Percentiles rank a stretch among this genome's conserved stretches.
These are phyloP conservation scores for Plebejus argus DNA, from an alignment of 2,888 invertebrate genomes.

Conservation along the genomic window DNA sequence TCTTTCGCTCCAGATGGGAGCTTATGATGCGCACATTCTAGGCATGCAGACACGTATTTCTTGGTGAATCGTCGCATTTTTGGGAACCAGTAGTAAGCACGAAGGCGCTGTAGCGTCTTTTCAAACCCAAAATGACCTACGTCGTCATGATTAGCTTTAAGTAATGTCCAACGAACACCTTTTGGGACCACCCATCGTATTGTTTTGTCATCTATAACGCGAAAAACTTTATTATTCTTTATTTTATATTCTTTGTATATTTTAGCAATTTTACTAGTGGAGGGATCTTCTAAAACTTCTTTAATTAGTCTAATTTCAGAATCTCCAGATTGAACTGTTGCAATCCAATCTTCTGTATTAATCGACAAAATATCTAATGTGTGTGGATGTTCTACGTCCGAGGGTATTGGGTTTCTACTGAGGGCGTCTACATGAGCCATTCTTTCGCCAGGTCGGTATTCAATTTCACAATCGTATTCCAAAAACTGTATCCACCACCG, in stretches of 20 bases:
- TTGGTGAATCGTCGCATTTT: constrained; percentile 12
- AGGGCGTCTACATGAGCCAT: constrained; percentile 35
- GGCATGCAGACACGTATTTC: constrained; percentile 10
- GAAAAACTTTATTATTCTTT: too few relatives aligned
- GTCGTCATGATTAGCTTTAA: constrained; percentile 2
- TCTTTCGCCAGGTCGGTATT: constrained; percentile 30
- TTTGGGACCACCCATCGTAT: constrained; percentile 7
- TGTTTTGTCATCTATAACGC: neutral
- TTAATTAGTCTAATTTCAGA: neutral
- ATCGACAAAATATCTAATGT: neutral
- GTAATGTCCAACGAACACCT: neutral
- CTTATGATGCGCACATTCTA: neutral
- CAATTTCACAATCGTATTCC: constrained; percentile 6
- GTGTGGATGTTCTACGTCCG: neutral
- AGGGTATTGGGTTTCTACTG: constrained; percentile 6
- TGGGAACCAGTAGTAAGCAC: too few relatives aligned
- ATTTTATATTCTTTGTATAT: too few relatives aligned
- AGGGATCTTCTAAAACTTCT: constrained; percentile 18
- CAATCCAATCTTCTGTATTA: constrained; percentile 21
- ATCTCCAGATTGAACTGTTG: constrained; percentile 22
- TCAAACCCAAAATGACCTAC: neutral
- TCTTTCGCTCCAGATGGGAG: too few relatives aligned
- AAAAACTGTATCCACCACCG: constrained; percentile 37
- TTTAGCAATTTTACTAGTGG: neutral
- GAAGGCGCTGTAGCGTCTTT: neutral